These are phyloP conservation scores for Sebastes vulpes DNA, from an alignment of 2,797 vertebrate genomes.

Conservation along the genomic window DNA sequence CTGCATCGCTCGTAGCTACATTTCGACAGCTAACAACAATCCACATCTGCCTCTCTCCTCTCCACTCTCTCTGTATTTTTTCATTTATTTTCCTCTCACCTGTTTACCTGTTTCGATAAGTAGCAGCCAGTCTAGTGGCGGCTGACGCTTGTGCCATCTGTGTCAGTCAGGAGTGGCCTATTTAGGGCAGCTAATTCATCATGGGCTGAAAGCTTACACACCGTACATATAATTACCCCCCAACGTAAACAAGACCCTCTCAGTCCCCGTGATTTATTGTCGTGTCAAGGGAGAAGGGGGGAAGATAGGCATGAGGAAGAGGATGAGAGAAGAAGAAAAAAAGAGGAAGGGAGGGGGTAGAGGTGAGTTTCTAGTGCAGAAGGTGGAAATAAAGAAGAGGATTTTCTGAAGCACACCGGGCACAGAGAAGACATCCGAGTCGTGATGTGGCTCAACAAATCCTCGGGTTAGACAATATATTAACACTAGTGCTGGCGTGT, in stretches of 20 bases:
- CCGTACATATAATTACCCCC: conserved; percentile 83
- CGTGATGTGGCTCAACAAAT: conserved; percentile 12
- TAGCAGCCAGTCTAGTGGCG: conserved; percentile 22
- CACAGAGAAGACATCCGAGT: conserved; percentile 7
- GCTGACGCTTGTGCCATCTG: conserved; percentile 64
- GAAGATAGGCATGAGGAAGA: conserved; percentile 38
- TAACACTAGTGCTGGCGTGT: conserved; percentile 21
- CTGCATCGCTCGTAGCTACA: background rate
- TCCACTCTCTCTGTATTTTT: background rate
- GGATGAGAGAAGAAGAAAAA: background rate
- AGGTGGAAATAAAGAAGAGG: conserved; percentile 34
- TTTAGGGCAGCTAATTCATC: conserved; percentile 87
- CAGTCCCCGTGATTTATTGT: conserved; percentile 82
- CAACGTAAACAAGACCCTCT: conserved; percentile 82
- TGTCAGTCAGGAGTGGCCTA: conserved; percentile 85
- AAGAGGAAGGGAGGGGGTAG: background rate
- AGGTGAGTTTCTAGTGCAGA: conserved; percentile 11
- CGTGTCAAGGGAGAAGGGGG: conserved; percentile 64
- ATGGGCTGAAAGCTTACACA: conserved; percentile 82
- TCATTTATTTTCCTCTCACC: conserved; percentile 10
- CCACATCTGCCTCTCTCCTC: background rate
- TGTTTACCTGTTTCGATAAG: conserved; percentile 41
- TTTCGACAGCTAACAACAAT: background rate
- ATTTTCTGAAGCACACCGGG: conserved; percentile 13
- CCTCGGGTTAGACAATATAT: conserved; percentile 33